Evolutionary conservation across 2,888 invertebrate species (phyloP).

Genomic region (Eupeodes luniger): DNA sequence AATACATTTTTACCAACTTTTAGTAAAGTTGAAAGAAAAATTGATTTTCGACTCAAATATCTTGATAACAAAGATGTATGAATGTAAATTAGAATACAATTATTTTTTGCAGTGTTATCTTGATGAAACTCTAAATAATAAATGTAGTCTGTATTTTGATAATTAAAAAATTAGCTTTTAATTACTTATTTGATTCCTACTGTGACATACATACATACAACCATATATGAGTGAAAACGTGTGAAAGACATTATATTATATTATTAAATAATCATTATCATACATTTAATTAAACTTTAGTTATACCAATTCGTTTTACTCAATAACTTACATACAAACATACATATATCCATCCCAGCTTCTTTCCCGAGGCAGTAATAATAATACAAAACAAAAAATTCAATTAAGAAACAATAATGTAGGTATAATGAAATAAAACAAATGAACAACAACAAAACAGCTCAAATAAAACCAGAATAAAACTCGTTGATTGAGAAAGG

Average conservation of each 20-base stretch:
- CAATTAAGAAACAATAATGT: neutral
- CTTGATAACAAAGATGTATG: too few species aligned
- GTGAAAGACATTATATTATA: too few species aligned
- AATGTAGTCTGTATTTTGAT: neutral
- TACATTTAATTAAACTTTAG: conserved; percentile 4
- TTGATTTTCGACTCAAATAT: too few species aligned
- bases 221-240: too few species aligned
- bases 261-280: neutral
- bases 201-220: too few species aligned
- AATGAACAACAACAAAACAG: neutral
- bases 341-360: neutral
- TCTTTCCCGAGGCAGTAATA: neutral
- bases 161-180: too few species aligned
- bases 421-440: neutral
- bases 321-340: neutral
- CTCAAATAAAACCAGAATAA: conserved; percentile 7
- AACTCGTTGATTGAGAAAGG: neutral
- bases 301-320: neutral
- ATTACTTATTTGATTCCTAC: too few species aligned
- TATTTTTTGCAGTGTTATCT: too few species aligned
- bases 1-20: too few species aligned
- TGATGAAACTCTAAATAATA: too few species aligned
- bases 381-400: neutral
- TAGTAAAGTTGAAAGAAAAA: too few species aligned
- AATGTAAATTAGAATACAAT: too few species aligned